phyloP scores from a whole-genome alignment of 2,113 vertebrate genomes.

The Podilymbus podiceps region DNA sequence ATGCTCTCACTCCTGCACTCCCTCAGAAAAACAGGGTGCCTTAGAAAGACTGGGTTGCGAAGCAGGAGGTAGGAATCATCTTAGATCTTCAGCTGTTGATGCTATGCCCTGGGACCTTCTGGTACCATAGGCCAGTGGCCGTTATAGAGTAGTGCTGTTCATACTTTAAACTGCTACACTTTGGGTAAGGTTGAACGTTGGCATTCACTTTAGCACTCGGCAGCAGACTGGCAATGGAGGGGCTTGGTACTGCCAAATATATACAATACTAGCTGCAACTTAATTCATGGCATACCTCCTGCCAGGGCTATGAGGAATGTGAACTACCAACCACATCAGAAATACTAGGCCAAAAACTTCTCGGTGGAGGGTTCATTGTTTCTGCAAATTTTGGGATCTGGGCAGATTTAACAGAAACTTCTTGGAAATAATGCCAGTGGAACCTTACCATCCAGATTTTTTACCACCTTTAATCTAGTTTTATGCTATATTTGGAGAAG shows the following conservation, averaged over 20 bases:
- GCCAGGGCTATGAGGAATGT: not conserved
- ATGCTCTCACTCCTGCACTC: not conserved
- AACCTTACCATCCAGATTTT: not conserved
- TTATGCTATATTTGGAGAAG: not conserved
- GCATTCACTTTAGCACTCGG: rapidly evolving
- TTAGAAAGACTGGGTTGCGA: not conserved
- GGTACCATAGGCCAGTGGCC: not conserved
- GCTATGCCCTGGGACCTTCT: not conserved
- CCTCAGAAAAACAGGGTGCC: not conserved
- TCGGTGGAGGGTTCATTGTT: not conserved
- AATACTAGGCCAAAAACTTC: not conserved
- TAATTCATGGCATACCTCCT: not conserved
- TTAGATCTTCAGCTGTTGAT: not conserved
- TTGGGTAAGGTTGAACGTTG: not conserved
- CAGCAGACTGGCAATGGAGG: not conserved
- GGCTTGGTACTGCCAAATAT: not conserved
- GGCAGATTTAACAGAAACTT: not conserved
- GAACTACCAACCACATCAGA: not conserved
- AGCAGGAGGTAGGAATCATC: not conserved
- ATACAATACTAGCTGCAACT: not conserved
- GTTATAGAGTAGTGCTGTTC: not conserved
- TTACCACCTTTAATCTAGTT: not conserved
- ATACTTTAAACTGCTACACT: not conserved
- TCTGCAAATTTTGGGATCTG: not conserved
- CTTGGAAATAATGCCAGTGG: not conserved